Evolutionary conservation across 2,113 vertebrate genomes (phyloP), one percentile per base, ranked within the genome.

Genomic region (Pterocles burchelli): DNA sequence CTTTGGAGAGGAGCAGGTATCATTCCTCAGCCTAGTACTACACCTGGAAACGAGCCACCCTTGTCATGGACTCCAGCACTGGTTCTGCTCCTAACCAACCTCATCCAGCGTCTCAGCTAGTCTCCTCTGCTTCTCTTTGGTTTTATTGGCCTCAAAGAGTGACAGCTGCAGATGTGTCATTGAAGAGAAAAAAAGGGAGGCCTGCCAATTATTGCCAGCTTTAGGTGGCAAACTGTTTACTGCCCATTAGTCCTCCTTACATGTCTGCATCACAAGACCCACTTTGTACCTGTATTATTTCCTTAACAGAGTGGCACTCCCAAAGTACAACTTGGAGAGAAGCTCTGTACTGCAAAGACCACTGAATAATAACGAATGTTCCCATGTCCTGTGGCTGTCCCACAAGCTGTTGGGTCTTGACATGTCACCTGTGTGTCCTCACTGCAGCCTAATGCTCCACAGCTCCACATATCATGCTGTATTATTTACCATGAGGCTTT

Each of bases 231-330:
- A 67, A 1, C 22, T 10, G 9, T 51, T 72, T 55, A 9, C 14
- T 65, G 38, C 6, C 5, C 15, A 10, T 57, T 51, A 54, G 25
- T n/a, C 28, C 8, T 49, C 15, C 41, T 63, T 63, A 48, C 13
- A n/a, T 2, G 13, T 48, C 59, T 68, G 22, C 43, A 51, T 72
- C 45, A 61, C 9, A 9, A 46, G 33, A 33, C 10, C 10, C 29
- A 8, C 19, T 55, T 65, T 57, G 9, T 9, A 43, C 18, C 26
- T 55, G 7, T 25, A 25, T 13, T 13, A 20, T 33, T 79, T n/a
- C 41, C 24, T 76, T 65, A 61, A 29, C 19, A 48, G 80, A 63
- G 17, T 2, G 0, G 0, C 22, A 43, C 4, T 22, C 18, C 16
- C 20, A 34, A 91, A 80, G 7, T 13, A 48, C 12, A 48, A 1